Percentiles rank a stretch among this genome's conserved stretches.
These are phyloP conservation scores for Atta colombica DNA, from an alignment of 1,140 invertebrate species.

Conservation along the genomic window DNA sequence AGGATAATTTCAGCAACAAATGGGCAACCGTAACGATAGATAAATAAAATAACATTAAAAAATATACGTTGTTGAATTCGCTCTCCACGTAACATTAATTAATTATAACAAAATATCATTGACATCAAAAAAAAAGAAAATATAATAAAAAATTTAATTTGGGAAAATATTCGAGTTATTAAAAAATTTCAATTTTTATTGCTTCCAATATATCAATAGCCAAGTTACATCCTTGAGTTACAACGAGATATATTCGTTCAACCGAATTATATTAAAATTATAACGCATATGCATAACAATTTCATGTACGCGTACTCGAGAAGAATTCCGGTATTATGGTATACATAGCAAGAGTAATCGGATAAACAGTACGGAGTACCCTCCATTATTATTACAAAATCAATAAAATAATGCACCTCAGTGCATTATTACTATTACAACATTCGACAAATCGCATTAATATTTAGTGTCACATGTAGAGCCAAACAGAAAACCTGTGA, in stretches of 20 bases:
- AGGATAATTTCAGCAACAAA: conserved; percentile 1
- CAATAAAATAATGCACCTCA: conserved; percentile 41
- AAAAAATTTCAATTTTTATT: conserved; percentile 28
- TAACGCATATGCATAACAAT: neutral
- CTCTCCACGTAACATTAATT: conserved; percentile 25
- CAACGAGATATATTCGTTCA: conserved; percentile 34
- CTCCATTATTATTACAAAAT: conserved; percentile 59
- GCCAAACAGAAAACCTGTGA: neutral
- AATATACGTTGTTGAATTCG: neutral
- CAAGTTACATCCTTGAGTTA: conserved; percentile 12
- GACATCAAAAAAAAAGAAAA: neutral
- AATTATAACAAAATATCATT: conserved; percentile 11
- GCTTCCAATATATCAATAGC: neutral
- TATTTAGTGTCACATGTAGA: conserved; percentile 22
- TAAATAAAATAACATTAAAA: conserved; percentile 30
- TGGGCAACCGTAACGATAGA: neutral
- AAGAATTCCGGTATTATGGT: conserved; percentile 45
- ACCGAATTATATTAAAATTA: conserved; percentile 52
- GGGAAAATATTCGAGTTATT: conserved; percentile 10
- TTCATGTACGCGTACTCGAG: neutral
- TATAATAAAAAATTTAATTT: conserved; percentile 23
- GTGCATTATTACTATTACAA: conserved; percentile 55
- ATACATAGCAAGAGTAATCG: conserved; percentile 43
- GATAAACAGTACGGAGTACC: conserved; percentile 43
- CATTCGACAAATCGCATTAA: conserved; percentile 58